Conservation (phyloP, 2,888 invertebrate genomes). For the Dicyrtoma fusca region DNA sequence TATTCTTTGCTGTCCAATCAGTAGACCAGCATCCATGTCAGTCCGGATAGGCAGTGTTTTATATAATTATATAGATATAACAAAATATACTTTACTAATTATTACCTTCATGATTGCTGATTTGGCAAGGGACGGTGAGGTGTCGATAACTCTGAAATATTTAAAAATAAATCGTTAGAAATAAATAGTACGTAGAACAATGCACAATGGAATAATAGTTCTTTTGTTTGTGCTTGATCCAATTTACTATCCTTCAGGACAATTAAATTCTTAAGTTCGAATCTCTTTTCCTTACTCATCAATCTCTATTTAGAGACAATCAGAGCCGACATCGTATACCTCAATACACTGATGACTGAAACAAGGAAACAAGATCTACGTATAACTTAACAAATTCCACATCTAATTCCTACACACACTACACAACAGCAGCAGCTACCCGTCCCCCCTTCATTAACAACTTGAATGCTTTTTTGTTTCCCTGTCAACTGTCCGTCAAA, state of each 20-base stretch:
- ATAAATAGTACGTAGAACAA: conserved; percentile 24
- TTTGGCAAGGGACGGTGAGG: conserved; percentile 70
- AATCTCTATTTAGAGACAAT: not conserved
- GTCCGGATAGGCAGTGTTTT: too few relatives aligned
- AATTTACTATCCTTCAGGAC: not conserved
- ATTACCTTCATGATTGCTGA: conserved; percentile 71
- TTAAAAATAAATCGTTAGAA: conserved; percentile 42
- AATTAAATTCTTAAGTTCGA: not conserved
- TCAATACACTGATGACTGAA: too few relatives aligned
- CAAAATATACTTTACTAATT: not conserved
- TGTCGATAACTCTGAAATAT: conserved; percentile 63
- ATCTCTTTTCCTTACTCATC: not conserved
- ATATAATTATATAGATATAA: not conserved
- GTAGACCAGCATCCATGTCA: too few relatives aligned
- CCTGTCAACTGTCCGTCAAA: too few relatives aligned
- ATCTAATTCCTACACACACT: too few relatives aligned
- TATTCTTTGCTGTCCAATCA: too few relatives aligned
- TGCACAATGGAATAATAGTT: conserved; percentile 1
- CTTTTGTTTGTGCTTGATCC: conserved; percentile 1
- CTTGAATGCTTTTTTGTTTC: too few relatives aligned
- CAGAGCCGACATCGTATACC: not conserved
- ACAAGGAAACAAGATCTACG: too few relatives aligned
- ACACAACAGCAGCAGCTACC: too few relatives aligned
- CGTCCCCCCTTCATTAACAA: too few relatives aligned
- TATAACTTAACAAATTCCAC: too few relatives aligned